Conservation (phyloP, 2,113 vertebrate species). For the Craseonycteris thonglongyai region DNA sequence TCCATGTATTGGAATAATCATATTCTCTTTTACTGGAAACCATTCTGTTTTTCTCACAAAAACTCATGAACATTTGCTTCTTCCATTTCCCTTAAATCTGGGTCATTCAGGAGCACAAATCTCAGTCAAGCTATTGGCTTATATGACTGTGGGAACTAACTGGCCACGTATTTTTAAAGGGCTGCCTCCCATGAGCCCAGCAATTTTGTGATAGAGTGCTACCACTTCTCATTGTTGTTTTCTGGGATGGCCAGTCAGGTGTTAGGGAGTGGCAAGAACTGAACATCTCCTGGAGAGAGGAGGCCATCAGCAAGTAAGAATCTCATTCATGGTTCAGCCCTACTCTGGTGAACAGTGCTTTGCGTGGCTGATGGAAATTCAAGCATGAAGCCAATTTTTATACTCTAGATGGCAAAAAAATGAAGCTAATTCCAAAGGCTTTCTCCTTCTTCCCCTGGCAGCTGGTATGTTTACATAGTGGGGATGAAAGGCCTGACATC, state of each 20-base stretch:
- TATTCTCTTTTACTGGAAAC: slow-evolving; percentile 37
- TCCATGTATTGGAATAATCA: slow-evolving; percentile 36
- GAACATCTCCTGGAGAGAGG: not conserved
- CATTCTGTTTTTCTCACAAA: slow-evolving; percentile 34
- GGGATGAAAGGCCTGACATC: slow-evolving; percentile 72
- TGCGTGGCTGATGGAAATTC: slow-evolving; percentile 56
- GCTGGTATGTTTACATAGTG: slow-evolving; percentile 69
- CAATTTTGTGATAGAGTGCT: not conserved
- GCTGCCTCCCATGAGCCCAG: not conserved
- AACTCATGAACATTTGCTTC: not conserved
- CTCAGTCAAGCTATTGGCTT: not conserved
- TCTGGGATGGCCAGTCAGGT: not conserved
- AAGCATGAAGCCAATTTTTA: slow-evolving; percentile 70
- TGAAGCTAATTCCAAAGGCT: slow-evolving; percentile 62
- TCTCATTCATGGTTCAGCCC: not conserved
- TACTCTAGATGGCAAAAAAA: slow-evolving; percentile 74
- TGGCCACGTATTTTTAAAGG: not conserved
- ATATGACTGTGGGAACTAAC: not conserved
- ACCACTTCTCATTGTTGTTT: not conserved
- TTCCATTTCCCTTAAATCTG: slow-evolving; percentile 13
- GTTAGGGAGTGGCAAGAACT: not conserved
- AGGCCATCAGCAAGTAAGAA: not conserved
- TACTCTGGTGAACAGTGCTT: slow-evolving; percentile 37
- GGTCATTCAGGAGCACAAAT: not conserved
- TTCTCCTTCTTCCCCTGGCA: slow-evolving; percentile 66